phyloP scores from a whole-genome alignment of 2,113 vertebrate species.

The Urocynchramus pylzowi region DNA sequence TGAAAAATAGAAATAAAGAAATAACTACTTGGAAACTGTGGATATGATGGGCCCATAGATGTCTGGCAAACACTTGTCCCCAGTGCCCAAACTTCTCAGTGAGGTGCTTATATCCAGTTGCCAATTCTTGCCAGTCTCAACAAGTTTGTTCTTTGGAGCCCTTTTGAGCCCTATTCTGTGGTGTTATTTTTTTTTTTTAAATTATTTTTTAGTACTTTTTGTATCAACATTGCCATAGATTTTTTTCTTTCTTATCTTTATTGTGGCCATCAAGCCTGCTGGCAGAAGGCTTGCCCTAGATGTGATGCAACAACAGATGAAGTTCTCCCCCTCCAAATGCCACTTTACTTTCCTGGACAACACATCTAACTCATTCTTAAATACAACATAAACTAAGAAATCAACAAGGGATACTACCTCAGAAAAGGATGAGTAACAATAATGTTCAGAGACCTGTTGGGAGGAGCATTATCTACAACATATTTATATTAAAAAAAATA shows the following conservation, averaged over 20 bases:
- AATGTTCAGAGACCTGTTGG: not conserved
- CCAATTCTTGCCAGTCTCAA: not conserved
- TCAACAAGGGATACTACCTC: rapidly evolving
- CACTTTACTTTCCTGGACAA: not conserved
- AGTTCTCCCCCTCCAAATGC: not conserved
- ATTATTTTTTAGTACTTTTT: not conserved
- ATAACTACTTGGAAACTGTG: not conserved
- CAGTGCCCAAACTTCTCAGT: not conserved
- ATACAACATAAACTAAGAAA: not conserved
- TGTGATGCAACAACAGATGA: not conserved
- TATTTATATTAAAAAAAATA: not conserved
- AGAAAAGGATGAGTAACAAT: not conserved
- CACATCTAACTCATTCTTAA: not conserved
- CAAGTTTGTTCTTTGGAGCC: not conserved
- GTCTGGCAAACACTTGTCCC: not conserved
- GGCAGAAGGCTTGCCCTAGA: not conserved
- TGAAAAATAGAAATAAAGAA: not conserved
- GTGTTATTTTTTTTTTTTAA: no score
- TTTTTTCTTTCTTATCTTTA: rapidly evolving
- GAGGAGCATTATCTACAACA: not conserved
- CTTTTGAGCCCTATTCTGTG: not conserved
- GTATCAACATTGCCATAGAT: not conserved
- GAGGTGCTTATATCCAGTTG: not conserved
- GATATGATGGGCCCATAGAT: no score
- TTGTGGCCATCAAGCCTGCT: not conserved